Evolutionary conservation across 2,113 vertebrate genomes (phyloP), one percentile per base, ranked within the genome.

Genomic region (Cheilinus undulatus): DNA sequence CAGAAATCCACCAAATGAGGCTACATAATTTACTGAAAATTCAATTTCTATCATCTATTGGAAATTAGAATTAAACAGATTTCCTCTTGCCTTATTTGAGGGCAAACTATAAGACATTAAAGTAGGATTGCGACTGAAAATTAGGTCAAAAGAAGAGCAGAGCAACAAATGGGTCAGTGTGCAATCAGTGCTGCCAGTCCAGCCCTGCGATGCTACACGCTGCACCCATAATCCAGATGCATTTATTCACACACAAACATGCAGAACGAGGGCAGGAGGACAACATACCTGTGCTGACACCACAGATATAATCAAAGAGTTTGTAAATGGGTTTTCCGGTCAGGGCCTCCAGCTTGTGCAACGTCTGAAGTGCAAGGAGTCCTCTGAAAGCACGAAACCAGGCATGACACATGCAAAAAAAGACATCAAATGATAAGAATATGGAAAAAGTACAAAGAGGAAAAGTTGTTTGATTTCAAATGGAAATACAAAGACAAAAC

Each of bases 251-350:
- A 59, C 27, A 51, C 0, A 32, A 7, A 42, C 32, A 38, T 61
- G 43, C 12, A 73, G 19, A 83, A 79, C 23, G 57, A 67, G 86
- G 62, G 40, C 45, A 85, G 60, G 51, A 60, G 48, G 53, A 64
- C 22, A 23, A 36, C 70, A 79, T 94, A 99, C 97, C 97, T 96
- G 97, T 99, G 93, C 97, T 99, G 77, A 99, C 97, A 20, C 97
- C 97, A 92, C 97, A 99, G 71, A 99, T 97, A 83, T 97, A 98
- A 90, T 99, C 97, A 89, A 99, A 99, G 48, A 98, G 95, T 73
- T 97, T 94, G 92, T 98, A 94, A 88, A 98, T 90, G 0, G 95
- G 96, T 85, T 97, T 98, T 70, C 97, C 97, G 49, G 97, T 97
- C 77, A 98, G 86, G 63, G 95, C 92, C 86, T 98, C 97, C 80